phyloP scores from a whole-genome alignment of 2,888 invertebrate genomes.

The Xylota sylvarum region DNA sequence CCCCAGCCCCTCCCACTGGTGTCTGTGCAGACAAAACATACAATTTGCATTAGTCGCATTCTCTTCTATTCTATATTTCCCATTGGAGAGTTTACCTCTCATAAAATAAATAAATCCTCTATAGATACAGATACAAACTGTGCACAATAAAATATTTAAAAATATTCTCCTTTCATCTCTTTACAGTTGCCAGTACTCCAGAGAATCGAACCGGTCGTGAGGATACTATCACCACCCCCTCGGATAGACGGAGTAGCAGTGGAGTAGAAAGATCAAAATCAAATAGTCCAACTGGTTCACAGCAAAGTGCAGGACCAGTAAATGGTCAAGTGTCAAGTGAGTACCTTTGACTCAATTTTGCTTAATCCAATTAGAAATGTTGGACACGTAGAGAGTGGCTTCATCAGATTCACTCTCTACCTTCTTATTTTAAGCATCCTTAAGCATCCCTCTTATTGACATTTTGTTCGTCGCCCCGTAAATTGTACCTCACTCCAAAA shows the following conservation, averaged over 20 bases:
- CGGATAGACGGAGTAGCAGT: slow-evolving; percentile 84
- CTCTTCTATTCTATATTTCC: slow-evolving; percentile 10
- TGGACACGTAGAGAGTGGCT: neutral
- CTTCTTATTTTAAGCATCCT: neutral
- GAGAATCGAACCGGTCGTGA: slow-evolving; percentile 88
- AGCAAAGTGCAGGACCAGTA: slow-evolving; percentile 79
- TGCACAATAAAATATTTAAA: slow-evolving; percentile 65
- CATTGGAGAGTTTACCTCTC: slow-evolving; percentile 8
- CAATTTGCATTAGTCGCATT: neutral
- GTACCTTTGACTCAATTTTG: slow-evolving; percentile 79
- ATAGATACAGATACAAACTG: slow-evolving; percentile 64
- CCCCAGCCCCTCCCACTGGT: neutral
- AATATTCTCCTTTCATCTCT: slow-evolving; percentile 78
- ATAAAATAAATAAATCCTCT: slow-evolving; percentile 27
- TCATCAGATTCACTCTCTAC: slow-evolving; percentile 8
- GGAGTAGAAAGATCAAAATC: slow-evolving; percentile 85
- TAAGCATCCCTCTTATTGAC: slow-evolving; percentile 30
- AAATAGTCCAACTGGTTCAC: slow-evolving; percentile 79
- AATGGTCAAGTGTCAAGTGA: slow-evolving; percentile 86
- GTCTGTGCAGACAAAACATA: neutral
- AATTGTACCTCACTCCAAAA: slow-evolving; percentile 27
- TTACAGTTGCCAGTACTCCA: slow-evolving; percentile 94
- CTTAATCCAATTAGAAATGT: slow-evolving; percentile 49
- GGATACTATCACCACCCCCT: slow-evolving; percentile 84
- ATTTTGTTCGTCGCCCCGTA: slow-evolving; percentile 12